Evolutionary conservation across 2,113 vertebrate genomes (phyloP).

Genomic region (Hepsetus odoe): DNA sequence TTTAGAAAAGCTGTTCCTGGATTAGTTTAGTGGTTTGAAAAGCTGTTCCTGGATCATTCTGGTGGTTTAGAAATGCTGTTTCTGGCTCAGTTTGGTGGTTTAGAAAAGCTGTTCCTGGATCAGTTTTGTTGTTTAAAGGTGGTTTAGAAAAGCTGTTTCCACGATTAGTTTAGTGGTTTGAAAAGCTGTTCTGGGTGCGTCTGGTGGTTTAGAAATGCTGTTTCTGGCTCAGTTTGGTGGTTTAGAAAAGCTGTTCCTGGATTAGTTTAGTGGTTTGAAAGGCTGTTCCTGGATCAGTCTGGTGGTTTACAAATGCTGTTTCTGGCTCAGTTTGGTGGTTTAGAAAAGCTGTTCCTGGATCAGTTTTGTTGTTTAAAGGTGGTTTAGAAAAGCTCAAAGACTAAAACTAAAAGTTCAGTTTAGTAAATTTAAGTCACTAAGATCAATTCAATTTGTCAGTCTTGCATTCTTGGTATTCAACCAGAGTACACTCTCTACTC

Average conservation of each 20-base stretch:
- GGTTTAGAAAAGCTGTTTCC: not conserved
- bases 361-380: not conserved
- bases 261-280: too few relatives aligned
- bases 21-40: not conserved
- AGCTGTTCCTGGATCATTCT: not conserved
- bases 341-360: not conserved
- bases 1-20: not conserved
- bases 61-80: not conserved
- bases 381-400: not conserved
- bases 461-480: too few relatives aligned
- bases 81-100: too few relatives aligned
- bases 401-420: too few relatives aligned
- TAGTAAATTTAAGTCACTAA: too few relatives aligned
- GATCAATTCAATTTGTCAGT: too few relatives aligned
- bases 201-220: not conserved
- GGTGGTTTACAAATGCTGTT: not conserved
- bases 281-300: not conserved
- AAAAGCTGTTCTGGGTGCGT: too few relatives aligned
- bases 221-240: not conserved
- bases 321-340: not conserved
- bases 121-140: not conserved
- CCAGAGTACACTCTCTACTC: too few relatives aligned
- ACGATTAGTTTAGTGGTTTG: too few relatives aligned
- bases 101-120: not conserved
- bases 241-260: not conserved